A percentile compares a stretch with the other conserved stretches of the same genome.
Conservation (phyloP, 2,797 vertebrate genomes). For the Coregonus sp. region DNA sequence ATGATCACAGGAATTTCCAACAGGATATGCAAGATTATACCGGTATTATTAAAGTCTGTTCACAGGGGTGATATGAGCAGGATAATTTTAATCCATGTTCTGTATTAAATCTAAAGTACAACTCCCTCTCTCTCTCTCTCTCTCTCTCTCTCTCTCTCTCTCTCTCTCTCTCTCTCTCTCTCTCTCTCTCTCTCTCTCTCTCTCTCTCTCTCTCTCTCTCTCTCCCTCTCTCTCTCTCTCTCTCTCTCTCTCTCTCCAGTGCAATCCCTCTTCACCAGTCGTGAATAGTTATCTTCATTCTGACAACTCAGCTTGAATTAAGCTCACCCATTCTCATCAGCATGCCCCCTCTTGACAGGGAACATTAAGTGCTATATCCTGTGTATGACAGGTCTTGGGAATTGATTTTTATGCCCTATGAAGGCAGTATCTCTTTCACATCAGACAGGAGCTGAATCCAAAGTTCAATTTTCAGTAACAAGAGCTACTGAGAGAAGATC, state of each 20-base stretch:
- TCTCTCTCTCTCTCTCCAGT: not conserved
- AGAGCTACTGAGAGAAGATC: not conserved
- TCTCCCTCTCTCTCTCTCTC: not conserved
- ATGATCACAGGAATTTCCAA: not conserved
- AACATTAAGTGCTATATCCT: constrained; percentile 3
- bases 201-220: no score
- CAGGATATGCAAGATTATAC: constrained; percentile 1
- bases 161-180: no score
- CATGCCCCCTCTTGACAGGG: constrained; percentile 1
- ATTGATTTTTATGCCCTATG: constrained; percentile 8
- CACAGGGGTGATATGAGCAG: constrained; percentile 8
- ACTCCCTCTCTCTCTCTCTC: no score
- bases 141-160: no score
- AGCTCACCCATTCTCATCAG: constrained; percentile 1
- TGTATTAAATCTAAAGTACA: constrained; percentile 14
- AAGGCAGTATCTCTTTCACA: constrained; percentile 3
- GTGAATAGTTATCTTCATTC: constrained; percentile 19
- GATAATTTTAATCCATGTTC: constrained; percentile 10
- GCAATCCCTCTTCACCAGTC: constrained; percentile 16
- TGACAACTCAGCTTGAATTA: constrained; percentile 11
- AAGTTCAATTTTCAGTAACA: constrained; percentile 2
- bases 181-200: no score
- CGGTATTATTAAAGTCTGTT: not conserved
- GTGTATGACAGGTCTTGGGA: not conserved
- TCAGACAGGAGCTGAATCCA: not conserved